Conservation (phyloP, 2,797 vertebrate species). For the Octomys mimax region DNA sequence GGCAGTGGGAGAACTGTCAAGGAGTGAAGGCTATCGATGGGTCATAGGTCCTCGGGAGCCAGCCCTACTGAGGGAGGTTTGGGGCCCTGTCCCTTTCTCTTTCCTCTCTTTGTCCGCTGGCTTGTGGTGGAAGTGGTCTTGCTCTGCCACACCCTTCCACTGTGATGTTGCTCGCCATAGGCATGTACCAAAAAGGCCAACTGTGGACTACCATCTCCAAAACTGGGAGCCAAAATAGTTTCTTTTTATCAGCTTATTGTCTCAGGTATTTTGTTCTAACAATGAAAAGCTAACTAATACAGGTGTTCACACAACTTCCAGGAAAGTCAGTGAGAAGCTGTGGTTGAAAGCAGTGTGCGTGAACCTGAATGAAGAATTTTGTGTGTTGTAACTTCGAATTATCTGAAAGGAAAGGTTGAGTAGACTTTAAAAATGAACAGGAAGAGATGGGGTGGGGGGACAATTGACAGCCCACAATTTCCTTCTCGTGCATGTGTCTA, state of each 20-base stretch:
- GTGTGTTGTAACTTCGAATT: conserved; percentile 29
- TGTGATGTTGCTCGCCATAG: background rate
- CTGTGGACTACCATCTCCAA: background rate
- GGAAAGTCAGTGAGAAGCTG: conserved; percentile 13
- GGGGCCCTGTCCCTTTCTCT: background rate
- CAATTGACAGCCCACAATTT: background rate
- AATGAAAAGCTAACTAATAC: background rate
- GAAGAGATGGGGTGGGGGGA: background rate
- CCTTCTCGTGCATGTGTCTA: background rate
- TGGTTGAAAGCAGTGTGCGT: background rate
- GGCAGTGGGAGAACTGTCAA: background rate
- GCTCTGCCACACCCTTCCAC: background rate
- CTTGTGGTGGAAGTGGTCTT: background rate
- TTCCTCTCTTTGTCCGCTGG: too few relatives aligned
- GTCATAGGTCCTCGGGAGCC: too few relatives aligned
- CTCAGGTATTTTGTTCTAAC: background rate
- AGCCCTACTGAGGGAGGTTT: background rate
- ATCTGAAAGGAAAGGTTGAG: background rate
- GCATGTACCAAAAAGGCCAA: background rate
- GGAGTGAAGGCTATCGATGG: background rate
- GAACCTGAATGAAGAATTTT: conserved; percentile 47
- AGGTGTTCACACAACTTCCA: background rate
- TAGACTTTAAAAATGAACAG: conserved; percentile 13
- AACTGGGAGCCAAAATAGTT: background rate
- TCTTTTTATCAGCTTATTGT: background rate